phyloP scores from a whole-genome alignment of 2,888 invertebrate species.

The Autographa gamma region DNA sequence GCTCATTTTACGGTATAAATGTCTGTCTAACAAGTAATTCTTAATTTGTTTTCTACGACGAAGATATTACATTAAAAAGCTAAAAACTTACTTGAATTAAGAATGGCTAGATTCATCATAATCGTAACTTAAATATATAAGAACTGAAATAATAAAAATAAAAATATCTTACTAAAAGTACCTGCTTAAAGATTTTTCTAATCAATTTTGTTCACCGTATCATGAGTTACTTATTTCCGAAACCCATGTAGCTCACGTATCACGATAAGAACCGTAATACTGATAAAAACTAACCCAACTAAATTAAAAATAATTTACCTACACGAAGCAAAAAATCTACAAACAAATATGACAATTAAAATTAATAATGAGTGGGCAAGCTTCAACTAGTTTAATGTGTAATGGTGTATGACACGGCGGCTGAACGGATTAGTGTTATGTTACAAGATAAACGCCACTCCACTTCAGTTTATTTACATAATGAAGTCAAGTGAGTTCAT shows the following conservation, averaged over 20 bases:
- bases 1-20: constrained; percentile 5
- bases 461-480: constrained; percentile 32
- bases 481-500: constrained; percentile 27
- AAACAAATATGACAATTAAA: constrained; percentile 17
- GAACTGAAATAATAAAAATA: no score
- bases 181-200: no score
- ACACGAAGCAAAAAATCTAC: constrained; percentile 13
- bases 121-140: no score
- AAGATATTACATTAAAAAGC: not conserved
- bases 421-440: constrained; percentile 33
- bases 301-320: not conserved
- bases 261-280: no score
- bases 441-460: constrained; percentile 36
- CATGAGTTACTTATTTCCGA: no score
- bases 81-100: no score
- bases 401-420: constrained; percentile 8
- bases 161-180: no score
- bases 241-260: no score
- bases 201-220: no score
- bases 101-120: no score
- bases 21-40: not conserved
- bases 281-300: no score
- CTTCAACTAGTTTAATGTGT: constrained; percentile 27
- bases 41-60: not conserved
- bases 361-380: not conserved